phyloP scores from a whole-genome alignment of 2,113 vertebrate species.

The Phasianus colchicus region DNA sequence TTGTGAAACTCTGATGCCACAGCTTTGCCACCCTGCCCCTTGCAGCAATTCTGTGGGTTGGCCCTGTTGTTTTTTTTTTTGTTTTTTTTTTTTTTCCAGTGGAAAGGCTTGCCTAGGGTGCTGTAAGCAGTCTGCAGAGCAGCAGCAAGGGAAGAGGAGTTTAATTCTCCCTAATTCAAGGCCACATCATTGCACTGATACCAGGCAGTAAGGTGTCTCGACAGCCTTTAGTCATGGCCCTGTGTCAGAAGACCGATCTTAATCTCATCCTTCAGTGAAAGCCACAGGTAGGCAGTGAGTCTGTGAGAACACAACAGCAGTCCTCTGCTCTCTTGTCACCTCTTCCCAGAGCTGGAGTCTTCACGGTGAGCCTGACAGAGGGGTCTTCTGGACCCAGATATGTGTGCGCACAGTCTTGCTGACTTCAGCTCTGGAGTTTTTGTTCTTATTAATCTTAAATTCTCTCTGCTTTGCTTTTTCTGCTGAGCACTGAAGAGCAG shows the following conservation, averaged over 20 bases:
- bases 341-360: not conserved
- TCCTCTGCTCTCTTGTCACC: not conserved
- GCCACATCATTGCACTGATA: not conserved
- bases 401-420: not conserved
- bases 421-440: not conserved
- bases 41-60: not conserved
- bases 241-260: not conserved
- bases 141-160: not conserved
- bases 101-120: not conserved
- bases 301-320: rapidly evolving
- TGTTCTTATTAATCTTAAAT: not conserved
- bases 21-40: not conserved
- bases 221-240: not conserved
- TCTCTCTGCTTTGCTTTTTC: not conserved
- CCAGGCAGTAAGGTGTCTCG: not conserved
- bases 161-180: not conserved
- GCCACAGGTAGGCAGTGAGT: not conserved
- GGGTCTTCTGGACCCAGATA: not conserved
- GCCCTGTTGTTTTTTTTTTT: not conserved
- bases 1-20: not conserved
- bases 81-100: rapidly evolving
- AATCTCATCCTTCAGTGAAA: not conserved
- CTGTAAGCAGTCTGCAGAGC: not conserved
- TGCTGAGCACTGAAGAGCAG: not conserved
- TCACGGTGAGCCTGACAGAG: not conserved